These are phyloP conservation scores for Lucifuga dentata DNA, from an alignment of 2,113 vertebrate genomes.

Conservation along the genomic window DNA sequence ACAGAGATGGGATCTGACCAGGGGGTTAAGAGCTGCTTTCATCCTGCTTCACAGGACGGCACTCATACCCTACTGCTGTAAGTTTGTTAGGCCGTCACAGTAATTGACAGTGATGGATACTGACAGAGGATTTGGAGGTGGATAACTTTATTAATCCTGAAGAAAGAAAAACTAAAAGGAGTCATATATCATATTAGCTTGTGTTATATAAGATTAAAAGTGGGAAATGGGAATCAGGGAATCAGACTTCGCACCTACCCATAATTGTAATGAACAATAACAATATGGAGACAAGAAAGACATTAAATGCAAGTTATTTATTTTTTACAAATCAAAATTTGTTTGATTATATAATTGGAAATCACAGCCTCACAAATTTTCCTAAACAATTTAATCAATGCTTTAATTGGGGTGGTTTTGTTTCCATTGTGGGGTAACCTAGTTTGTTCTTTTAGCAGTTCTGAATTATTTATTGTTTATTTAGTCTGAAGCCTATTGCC, in stretches of 20 bases:
- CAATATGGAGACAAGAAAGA: too few relatives aligned
- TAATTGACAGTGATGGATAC: constrained; percentile 44
- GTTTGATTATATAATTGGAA: too few relatives aligned
- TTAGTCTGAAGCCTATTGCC: not conserved
- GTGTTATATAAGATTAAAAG: too few relatives aligned
- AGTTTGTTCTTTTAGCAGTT: not conserved
- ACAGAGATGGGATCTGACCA: constrained; percentile 23
- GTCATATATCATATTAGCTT: too few relatives aligned
- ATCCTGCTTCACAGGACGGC: constrained; percentile 10
- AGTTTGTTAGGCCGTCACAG: constrained; percentile 11
- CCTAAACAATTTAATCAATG: not conserved
- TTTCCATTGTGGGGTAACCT: not conserved
- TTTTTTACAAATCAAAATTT: too few relatives aligned
- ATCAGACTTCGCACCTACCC: too few relatives aligned
- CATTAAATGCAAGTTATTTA: too few relatives aligned
- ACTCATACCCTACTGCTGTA: constrained; percentile 34
- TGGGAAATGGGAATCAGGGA: too few relatives aligned
- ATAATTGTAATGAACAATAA: too few relatives aligned
- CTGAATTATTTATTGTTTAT: not conserved
- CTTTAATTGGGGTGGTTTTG: constrained; percentile 1
- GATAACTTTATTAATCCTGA: constrained; percentile 37
- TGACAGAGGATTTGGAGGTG: constrained; percentile 23
- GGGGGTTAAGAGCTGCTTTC: constrained; percentile 43
- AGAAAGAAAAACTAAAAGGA: not conserved
- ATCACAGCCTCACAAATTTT: too few relatives aligned